Base-by-base conservation (phyloP, 2,113 vertebrate genomes). In the Alouatta palliata region DNA sequence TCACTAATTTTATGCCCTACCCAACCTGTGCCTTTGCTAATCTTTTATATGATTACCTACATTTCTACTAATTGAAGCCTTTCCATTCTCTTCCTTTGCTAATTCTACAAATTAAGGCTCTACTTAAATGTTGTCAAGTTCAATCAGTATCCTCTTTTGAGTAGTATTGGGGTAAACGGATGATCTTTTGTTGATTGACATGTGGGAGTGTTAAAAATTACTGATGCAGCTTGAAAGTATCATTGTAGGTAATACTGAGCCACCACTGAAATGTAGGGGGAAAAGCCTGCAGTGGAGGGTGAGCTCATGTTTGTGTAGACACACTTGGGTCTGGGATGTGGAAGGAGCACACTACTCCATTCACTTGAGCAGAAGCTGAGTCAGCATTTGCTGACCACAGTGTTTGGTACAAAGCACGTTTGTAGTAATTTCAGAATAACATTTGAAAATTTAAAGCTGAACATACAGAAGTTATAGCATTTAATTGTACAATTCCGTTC, bases 101-200 rank as follows among this genome's bases (percentile, higher is more conserved):
- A 96, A 97, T 96, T 90, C 80, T 95, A 68, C 95, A 97, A 98
- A 97, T 97, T 94, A 96, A 96, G 84, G 20, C 73, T 87, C 92
- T 88, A 77, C 94, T 98, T 96, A 97, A 97, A 96, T 90, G 47
- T 95, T 97, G 84, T 96, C 96, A 98, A 90, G 89, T 84, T 97
- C 90, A 54, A 96, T 97, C 82, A 79, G 76, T 75, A 47, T 27
- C 90, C 43, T 96, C 92, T 95, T 91, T 96, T 47, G 71, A 95
- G 79, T 83, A 90, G 90, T 64, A 25, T 97, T 83, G 97, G 61
- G 76, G 16, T 84, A 97, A 97, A 98, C 96, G 96, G 96, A 95
- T 95, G 95, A 96, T 81, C 91, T 98, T 97, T 58, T 92, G 97
- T 97, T 97, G 98, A 98, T 97, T 96, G 91, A 94, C 96, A 68